Base-by-base conservation (phyloP, 1,140 invertebrate species). In the Caerostris darwini region DNA sequence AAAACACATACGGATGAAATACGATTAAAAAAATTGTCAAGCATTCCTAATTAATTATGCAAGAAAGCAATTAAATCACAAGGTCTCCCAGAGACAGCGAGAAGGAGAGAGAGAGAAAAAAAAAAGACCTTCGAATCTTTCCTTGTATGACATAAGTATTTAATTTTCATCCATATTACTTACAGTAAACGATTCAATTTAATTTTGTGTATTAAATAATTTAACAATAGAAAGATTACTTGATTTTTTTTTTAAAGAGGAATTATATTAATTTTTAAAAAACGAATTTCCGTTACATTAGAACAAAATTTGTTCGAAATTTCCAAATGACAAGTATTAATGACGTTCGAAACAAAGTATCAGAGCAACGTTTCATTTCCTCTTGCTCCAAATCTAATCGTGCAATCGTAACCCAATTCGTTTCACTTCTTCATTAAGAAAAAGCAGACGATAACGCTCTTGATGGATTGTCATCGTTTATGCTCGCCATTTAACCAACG, bases 371-470 rank as follows among this genome's bases (percentile, higher is more conserved):
- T 50, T 53, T 10, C 10, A 19, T 34, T 34, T 71, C 69, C 19
- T 12, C 8, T 8, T 53, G 34, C 10, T 34, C 19, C 56, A 17
- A 58, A 85, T 34, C 34, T 81, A 81, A 81, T 81, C 71, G 71
- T 17, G 83, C n/a, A 50, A 77, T 77, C 7, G 71, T 10, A 77
- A 77, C 34, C 19, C 56, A 85, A 85, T 85, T 85, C 17, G 83
- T 85, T 83, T 85, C 53, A 85, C 83, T 85, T 85, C 83, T 8
- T 85, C 83, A 58, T 85, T 59, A 57, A 7, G 10, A 85, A 85
- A 85, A 85, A 58, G 53, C 56, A 85, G 57, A 85, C 83, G 19
- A 56, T 85, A 56, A 59, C 83, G 83, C 56, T 85, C 57, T 85
- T 85, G 53, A 85, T 85, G 5, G 54, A n/a, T 34, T 85, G 83